Percentiles rank a stretch among this genome's conserved stretches.
Conservation (phyloP, 1,140 invertebrate genomes). For the Dendrolimus punctatus region DNA sequence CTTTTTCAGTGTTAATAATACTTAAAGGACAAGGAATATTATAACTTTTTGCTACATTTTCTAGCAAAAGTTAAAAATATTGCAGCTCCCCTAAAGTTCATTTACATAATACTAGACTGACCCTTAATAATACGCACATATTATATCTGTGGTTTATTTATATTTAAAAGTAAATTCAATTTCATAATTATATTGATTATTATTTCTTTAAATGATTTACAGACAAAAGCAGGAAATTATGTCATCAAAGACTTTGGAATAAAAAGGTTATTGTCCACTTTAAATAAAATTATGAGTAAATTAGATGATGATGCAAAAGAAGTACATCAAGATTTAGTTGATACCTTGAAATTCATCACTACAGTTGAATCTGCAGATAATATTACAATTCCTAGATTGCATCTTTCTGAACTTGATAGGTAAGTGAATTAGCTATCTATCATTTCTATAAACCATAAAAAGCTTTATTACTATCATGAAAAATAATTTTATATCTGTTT, state of each 20-base stretch:
- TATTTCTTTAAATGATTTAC: constrained; percentile 16
- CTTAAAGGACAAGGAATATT: too few species aligned
- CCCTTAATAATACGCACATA: too few species aligned
- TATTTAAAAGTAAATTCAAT: not conserved
- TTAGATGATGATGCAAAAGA: constrained; percentile 32
- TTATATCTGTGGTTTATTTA: not conserved
- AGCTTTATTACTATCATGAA: not conserved
- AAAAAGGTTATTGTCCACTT: constrained; percentile 24
- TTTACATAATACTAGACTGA: too few species aligned
- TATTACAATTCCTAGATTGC: constrained; percentile 37
- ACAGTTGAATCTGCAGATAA: constrained; percentile 46
- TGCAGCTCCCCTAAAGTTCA: too few species aligned
- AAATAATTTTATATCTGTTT: too few species aligned
- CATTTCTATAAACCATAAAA: constrained; percentile 2
- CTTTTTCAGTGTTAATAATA: too few species aligned
- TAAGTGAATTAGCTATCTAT: constrained; percentile 9
- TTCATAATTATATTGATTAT: constrained; percentile 1
- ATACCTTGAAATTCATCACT: constrained; percentile 47
- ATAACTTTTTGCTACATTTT: too few species aligned
- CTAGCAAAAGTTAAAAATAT: too few species aligned
- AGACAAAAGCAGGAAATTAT: constrained; percentile 55
- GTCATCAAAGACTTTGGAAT: constrained; percentile 49
- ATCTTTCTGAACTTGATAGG: constrained; percentile 32
- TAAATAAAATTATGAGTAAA: constrained; percentile 37
- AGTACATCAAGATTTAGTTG: constrained; percentile 41